Base-by-base conservation (phyloP, 2,888 invertebrate genomes). In the Andrena dorsata region DNA sequence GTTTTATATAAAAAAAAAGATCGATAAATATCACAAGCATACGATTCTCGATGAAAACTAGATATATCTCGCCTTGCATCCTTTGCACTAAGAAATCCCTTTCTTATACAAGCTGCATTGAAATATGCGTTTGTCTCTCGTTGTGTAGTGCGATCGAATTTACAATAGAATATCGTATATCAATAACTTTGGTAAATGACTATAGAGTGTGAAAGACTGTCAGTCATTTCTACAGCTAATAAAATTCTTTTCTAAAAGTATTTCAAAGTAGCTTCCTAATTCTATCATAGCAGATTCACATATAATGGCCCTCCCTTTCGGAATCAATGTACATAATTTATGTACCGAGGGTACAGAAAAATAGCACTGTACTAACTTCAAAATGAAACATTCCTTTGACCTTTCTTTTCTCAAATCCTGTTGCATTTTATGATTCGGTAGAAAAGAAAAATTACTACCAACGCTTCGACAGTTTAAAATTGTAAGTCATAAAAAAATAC, bases 121-220 rank as follows among this genome's bases (percentile, higher is more conserved):
- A 83, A 82, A 83, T 74, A 82, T 76, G 68, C 58, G 16, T 60
- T 60, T 72, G 60, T 75, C 53, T 63, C 77, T 85, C 78, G 76
- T 85, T 84, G 77, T 86, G 76, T 80, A 73, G 72, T 71, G 64
- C 75, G 60, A 83, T 87, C 78, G 81, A 85, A 87, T 82, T 83
- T 87, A 87, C 69, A 69, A 76, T 82, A 80, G 76, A 84, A 78
- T 76, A 85, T 81, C 63, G 51, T 79, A 74, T 76, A 61, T 84
- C 75, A 74, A 82, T 88, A 88, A 86, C 89, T 90, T 90, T 86
- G 89, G 86, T 90, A 89, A 82, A 82, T 81, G 82, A 86, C 80
- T 87, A 86, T 85, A 81, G 73, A 78, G 81, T 81, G 78, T 81
- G 41, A 76, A 85, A 85, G 76, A 77, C 70, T 80, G 68, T 86